A percentile compares a stretch with the other conserved stretches of the same genome.
These are phyloP conservation scores for Nyctibius grandis DNA, from an alignment of 2,797 vertebrate genomes.

Conservation along the genomic window DNA sequence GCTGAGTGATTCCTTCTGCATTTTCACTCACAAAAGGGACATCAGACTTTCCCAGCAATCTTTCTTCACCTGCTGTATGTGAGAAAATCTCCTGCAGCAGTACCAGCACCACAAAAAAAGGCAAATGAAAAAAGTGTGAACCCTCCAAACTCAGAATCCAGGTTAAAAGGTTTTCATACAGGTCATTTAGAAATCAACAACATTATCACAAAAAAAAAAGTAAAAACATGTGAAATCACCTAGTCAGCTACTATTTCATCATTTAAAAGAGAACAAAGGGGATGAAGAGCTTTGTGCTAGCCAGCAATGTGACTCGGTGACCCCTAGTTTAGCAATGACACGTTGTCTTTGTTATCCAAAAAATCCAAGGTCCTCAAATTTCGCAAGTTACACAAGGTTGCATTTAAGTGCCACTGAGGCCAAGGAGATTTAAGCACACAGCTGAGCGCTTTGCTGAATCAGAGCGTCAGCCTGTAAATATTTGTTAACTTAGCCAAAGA, in stretches of 20 bases:
- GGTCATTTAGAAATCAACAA: neutral
- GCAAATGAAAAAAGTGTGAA: neutral
- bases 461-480: neutral
- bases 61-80: neutral
- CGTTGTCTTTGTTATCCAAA: constrained; percentile 5
- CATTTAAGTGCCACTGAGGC: neutral
- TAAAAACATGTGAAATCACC: neutral
- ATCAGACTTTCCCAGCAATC: neutral
- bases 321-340: neutral
- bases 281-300: neutral
- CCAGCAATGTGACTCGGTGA: neutral
- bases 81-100: neutral
- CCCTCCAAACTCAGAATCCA: neutral
- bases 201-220: neutral
- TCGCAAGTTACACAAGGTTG: neutral
- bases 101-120: neutral
- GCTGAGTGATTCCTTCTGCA: neutral
- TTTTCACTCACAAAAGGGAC: neutral
- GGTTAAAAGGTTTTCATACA: neutral
- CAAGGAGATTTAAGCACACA: constrained; percentile 2
- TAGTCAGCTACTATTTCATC: neutral
- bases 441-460: neutral
- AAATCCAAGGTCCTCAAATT: constrained; percentile 11
- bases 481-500: neutral
- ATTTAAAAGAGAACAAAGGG: neutral